Base-by-base conservation (phyloP, 1,140 invertebrate species). In the Lanistes nyassanus region DNA sequence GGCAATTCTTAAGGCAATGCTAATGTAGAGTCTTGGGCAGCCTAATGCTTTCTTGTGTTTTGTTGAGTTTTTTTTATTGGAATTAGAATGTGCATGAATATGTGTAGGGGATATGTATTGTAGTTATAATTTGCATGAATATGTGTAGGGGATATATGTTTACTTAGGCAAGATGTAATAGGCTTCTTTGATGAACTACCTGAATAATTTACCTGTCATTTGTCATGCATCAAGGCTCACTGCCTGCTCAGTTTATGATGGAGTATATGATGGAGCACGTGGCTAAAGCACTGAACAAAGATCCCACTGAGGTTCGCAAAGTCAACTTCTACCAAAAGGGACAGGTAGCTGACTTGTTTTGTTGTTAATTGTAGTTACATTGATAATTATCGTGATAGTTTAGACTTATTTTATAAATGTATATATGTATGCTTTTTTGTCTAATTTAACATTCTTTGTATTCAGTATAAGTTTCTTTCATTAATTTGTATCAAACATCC, bases 181-280 rank as follows among this genome's bases (percentile, higher is more conserved):
- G n/a, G n/a, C n/a, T n/a, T n/a, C n/a, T n/a, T n/a, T n/a, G n/a
- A n/a, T n/a, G n/a, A n/a, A n/a, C n/a, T n/a, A 13, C 39, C 39
- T 42, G 39, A 6, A 13, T 42, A 42, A 42, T 13, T 6, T 42
- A 13, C 13, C 39, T 6, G 5, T 42, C 5, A 42, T 42, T 42
- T 5, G 39, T 6, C 42, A 9, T 47, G 42, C 56, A 60, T 31
- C 31, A 42, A 85, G 87, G 82, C 11, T 84, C 82, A 62, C 79
- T 81, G n/a, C 83, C 83, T 21, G 81, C 80, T 13, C 83, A 85
- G 23, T 86, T 86, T 72, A 81, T 88, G 5, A 92, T 93, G 29
- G 96, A 97, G 87, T 92, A 90, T 56, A 92, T 97, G 13, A 94
- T 97, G 91, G 95, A 97, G 80, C 94, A 95, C 83, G 93, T 96